Percentiles rank a stretch among this genome's conserved stretches.
phyloP scores from a whole-genome alignment of 2,797 vertebrate genomes.

The Silurus aristotelis region DNA sequence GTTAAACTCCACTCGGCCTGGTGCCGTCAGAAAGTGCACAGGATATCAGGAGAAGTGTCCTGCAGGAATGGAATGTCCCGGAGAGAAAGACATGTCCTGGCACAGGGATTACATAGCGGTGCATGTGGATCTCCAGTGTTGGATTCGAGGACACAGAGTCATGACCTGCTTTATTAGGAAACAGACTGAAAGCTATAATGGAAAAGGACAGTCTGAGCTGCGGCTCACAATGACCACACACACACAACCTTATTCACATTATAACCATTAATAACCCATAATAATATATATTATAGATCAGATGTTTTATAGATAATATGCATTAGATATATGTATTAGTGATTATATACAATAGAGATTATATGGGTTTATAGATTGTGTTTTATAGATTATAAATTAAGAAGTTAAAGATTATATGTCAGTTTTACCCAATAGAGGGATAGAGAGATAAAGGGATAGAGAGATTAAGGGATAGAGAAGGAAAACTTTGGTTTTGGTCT shows the following conservation, averaged over 20 bases:
- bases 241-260: background rate
- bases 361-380: no score
- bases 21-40: constrained; percentile 1
- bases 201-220: constrained; percentile 37
- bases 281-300: background rate
- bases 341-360: no score
- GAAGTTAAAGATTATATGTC: no score
- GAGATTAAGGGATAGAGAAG: no score
- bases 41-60: constrained; percentile 2
- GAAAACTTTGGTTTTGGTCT: no score
- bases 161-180: constrained; percentile 24
- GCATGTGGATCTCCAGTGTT: background rate
- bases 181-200: constrained; percentile 13
- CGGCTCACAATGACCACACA: no score
- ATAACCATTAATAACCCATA: background rate
- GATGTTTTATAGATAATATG: background rate
- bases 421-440: no score
- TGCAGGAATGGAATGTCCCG: constrained; percentile 23
- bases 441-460: no score
- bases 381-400: no score
- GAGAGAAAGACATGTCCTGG: background rate
- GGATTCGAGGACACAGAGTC: constrained; percentile 8
- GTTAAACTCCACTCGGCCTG: background rate
- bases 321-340: no score
- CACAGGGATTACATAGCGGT: constrained; percentile 38